phyloP scores from a whole-genome alignment of 2,113 vertebrate species.

The Nannospalax galili region DNA sequence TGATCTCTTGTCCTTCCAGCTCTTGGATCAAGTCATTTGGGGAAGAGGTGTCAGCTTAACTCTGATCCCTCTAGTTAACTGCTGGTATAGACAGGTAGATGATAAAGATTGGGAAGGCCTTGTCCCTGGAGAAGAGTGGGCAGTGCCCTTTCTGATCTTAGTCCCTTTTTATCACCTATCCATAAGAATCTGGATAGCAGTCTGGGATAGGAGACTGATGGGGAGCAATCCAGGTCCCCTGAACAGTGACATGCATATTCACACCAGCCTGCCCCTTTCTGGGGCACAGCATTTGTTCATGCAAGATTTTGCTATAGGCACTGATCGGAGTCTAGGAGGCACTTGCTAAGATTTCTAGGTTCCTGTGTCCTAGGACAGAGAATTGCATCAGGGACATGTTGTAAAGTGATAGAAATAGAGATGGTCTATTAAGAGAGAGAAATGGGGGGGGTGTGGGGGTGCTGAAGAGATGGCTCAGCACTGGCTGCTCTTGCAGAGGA shows the following conservation, averaged over 20 bases:
- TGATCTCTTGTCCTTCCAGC: background rate
- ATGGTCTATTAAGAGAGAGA: background rate
- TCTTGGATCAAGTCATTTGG: background rate
- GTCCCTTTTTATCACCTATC: background rate
- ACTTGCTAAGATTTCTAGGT: background rate
- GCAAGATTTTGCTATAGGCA: background rate
- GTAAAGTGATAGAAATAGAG: too few species aligned
- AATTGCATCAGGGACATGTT: background rate
- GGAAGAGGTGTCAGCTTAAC: background rate
- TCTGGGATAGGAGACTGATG: background rate
- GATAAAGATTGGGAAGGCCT: background rate
- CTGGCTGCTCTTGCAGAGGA: too few species aligned
- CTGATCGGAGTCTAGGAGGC: background rate
- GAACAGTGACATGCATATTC: background rate
- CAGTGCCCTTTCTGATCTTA: background rate
- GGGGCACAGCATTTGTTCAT: fast-evolving
- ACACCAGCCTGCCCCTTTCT: background rate
- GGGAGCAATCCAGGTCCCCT: background rate
- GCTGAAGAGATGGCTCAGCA: too few species aligned
- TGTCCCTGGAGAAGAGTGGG: background rate
- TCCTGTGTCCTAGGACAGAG: background rate
- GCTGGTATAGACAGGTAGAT: background rate
- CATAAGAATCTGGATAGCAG: too few species aligned
- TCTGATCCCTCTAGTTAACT: background rate
- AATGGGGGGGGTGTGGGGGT: too few species aligned